Evolutionary conservation across 2,888 invertebrate genomes (phyloP), one percentile per base, ranked within the genome.

Genomic region (Campoletis raptor): DNA sequence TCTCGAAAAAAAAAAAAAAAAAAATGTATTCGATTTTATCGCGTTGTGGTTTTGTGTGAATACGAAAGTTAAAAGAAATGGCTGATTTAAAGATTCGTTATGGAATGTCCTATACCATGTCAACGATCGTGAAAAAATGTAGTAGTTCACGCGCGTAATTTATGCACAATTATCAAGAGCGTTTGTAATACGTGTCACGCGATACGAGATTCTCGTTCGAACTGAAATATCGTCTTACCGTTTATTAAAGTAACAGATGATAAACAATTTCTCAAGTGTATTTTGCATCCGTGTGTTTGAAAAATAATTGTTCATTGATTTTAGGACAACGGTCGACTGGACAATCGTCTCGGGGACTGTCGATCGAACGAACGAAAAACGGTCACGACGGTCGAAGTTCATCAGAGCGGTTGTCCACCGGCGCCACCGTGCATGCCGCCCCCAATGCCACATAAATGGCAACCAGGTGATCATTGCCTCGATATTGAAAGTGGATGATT

Each of bases 351-450:
- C 86, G 89, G 85, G 85, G 90, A 91, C 74, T 82, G 81, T 61
- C 86, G 87, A 77, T 73, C 70, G 79, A 95, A 94, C 85, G 97
- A 97, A 94, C 96, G 96, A 30, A 95, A 94, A 80, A 94, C 94
- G 30, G 96, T 97, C 83, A 94, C 94, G 45, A 96, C 97, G 37
- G 97, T 97, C 10, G 97, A 97, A 94, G 97, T 97, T n/a, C 97
- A 97, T 92, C 95, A 96, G 90, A 90, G 92, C 9, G 90, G 91
- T 67, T 92, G 92, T 85, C 94, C 94, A 72, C 94, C 94, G 10
- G 93, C 94, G 7, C 94, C 94, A 0, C 94, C 94, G 30, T 91
- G 90, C 57, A 90, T 92, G 90, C 92, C 92, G 7, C 93, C 93
- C n/a, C 92, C 93, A 40, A 89, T 94, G 81, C 92, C 93, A 40